A percentile compares a stretch with the other conserved stretches of the same genome.
Conservation (phyloP, 2,797 vertebrate genomes). For the Microctenopoma stevenorrisi region DNA sequence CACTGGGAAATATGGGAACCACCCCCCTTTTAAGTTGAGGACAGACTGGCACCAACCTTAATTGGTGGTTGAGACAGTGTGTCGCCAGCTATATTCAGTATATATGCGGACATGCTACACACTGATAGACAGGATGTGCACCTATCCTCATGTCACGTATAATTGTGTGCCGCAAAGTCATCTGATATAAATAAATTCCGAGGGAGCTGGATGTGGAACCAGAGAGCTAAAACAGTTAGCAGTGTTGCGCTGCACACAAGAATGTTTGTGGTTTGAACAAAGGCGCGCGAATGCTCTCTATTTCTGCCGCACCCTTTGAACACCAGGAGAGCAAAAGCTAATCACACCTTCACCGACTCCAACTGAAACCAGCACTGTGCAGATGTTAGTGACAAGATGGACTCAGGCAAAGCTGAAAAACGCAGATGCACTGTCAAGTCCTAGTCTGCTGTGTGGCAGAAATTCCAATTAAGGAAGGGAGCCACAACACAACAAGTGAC, state of each 20-base stretch:
- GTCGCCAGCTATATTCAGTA: background rate
- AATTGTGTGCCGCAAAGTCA: background rate
- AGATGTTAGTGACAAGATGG: conserved; percentile 54
- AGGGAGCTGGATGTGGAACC: background rate
- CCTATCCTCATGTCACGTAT: background rate
- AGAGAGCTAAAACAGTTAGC: conserved; percentile 21
- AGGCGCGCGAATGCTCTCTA: background rate
- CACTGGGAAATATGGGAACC: background rate
- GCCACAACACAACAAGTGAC: conserved; percentile 56
- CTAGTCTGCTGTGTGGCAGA: conserved; percentile 57
- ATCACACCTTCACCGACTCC: conserved; percentile 43
- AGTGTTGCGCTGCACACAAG: background rate
- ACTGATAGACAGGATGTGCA: background rate
- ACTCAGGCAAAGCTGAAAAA: conserved; percentile 46
- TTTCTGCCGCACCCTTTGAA: conserved; percentile 19
- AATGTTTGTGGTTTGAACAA: conserved; percentile 7
- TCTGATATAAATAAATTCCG: conserved; percentile 1
- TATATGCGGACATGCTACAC: background rate
- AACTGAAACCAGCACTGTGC: conserved; percentile 30
- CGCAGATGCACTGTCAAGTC: conserved; percentile 50
- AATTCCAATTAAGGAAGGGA: conserved; percentile 67
- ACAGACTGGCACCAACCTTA: background rate
- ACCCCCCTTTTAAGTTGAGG: background rate
- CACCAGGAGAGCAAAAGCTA: conserved; percentile 27
- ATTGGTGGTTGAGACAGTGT: background rate